Evolutionary conservation across 1,140 invertebrate species (phyloP).

Genomic region (Branchinecta lynchi): DNA sequence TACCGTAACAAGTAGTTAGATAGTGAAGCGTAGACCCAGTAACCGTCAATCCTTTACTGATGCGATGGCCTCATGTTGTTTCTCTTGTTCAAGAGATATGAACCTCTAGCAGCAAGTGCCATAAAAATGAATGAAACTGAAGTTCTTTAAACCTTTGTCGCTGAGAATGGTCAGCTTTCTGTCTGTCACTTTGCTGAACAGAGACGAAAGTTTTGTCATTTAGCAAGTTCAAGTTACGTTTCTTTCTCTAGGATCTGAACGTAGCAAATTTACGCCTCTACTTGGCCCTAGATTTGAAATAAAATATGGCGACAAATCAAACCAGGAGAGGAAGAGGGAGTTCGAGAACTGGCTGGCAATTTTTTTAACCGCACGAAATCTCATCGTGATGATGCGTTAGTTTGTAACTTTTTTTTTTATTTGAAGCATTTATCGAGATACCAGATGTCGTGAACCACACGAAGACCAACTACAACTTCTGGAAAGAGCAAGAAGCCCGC

Average conservation of each 20-base stretch:
- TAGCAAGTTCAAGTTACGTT: background rate
- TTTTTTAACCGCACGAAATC: constrained; percentile 16
- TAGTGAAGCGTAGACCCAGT: no score
- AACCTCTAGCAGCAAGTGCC: background rate
- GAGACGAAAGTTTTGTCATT: no score
- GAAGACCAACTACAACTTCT: constrained; percentile 71
- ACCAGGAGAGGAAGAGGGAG: constrained; percentile 18
- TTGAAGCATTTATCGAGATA: constrained; percentile 76
- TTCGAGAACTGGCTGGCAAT: constrained; percentile 15
- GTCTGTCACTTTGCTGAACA: no score
- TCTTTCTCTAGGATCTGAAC: constrained; percentile 17
- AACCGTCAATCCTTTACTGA: no score
- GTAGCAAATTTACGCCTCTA: constrained; percentile 24
- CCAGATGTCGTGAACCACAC: constrained; percentile 71
- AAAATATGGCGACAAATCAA: constrained; percentile 14
- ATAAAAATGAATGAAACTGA: no score
- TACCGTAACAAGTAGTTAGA: no score
- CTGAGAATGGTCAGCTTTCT: no score
- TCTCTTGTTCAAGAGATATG: background rate
- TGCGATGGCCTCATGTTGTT: no score
- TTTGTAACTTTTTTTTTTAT: constrained; percentile 23
- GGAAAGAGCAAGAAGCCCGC: constrained; percentile 49
- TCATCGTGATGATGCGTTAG: constrained; percentile 3
- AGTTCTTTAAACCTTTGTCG: no score
- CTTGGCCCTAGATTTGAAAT: constrained; percentile 20